Conservation (phyloP, 2,888 invertebrate genomes). For the Disparrhopalites patrizii region DNA sequence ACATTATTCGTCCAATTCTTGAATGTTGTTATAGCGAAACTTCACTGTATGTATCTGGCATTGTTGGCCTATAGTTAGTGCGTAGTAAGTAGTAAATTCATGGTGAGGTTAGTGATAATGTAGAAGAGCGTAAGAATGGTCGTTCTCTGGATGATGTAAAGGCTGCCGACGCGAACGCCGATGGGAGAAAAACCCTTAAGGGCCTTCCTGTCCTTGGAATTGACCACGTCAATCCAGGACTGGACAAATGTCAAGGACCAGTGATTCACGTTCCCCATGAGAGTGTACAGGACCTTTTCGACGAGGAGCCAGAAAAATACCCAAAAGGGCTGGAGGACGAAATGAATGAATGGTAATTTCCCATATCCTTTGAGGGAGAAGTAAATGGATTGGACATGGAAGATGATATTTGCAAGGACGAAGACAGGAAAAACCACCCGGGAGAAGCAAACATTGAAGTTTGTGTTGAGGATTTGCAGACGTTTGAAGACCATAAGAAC, state of each 20-base stretch:
- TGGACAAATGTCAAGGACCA: conserved; percentile 1
- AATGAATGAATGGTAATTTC: not conserved
- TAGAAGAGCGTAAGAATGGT: not conserved
- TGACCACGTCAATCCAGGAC: conserved; percentile 4
- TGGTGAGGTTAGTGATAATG: conserved; percentile 1
- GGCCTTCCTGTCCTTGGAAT: not conserved
- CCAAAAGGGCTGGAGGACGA: not conserved
- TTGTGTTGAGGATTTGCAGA: not conserved
- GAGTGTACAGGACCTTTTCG: not conserved
- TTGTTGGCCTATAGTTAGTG: no score
- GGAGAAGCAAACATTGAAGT: not conserved
- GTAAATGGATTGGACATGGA: not conserved
- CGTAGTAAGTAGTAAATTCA: not conserved
- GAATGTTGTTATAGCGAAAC: no score
- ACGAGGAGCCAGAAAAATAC: not conserved
- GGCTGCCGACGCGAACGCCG: not conserved
- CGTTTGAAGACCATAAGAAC: not conserved
- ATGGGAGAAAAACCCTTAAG: not conserved
- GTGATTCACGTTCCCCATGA: conserved; percentile 1
- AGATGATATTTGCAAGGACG: not conserved
- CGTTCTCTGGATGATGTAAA: not conserved
- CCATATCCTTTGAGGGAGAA: not conserved
- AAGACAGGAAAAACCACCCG: not conserved
- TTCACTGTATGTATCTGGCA: no score
- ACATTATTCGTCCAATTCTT: no score